Percentiles rank a stretch among this genome's conserved stretches.
phyloP scores from a whole-genome alignment of 2,888 invertebrate genomes.

The Cantharis rustica region DNA sequence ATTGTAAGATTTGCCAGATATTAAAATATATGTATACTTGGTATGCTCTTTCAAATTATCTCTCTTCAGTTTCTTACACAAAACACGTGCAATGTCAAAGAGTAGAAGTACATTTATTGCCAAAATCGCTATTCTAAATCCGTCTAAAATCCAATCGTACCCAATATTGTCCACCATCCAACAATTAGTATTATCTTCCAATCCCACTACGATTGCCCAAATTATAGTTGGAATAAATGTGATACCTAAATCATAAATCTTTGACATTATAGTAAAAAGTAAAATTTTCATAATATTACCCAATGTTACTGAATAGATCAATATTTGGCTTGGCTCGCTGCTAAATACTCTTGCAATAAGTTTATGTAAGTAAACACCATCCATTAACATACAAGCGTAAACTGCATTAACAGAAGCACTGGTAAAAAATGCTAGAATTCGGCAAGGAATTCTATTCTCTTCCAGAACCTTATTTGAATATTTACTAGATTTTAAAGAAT shows the following conservation, averaged over 20 bases:
- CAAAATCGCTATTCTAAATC: constrained; percentile 63
- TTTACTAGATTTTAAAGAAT: constrained; percentile 58
- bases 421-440: constrained; percentile 61
- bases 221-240: constrained; percentile 60
- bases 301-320: constrained; percentile 57
- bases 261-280: not conserved
- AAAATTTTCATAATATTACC: constrained; percentile 49
- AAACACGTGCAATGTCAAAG: constrained; percentile 67
- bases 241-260: constrained; percentile 46
- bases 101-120: constrained; percentile 64
- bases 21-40: constrained; percentile 27
- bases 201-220: constrained; percentile 62
- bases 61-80: constrained; percentile 66
- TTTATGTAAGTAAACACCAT: constrained; percentile 69
- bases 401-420: constrained; percentile 63
- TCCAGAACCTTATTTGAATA: constrained; percentile 58
- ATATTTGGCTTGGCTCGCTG: constrained; percentile 59
- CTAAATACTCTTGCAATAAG: constrained; percentile 68
- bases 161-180: constrained; percentile 64
- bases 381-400: constrained; percentile 72
- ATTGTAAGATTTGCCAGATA: constrained; percentile 18
- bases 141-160: constrained; percentile 67
- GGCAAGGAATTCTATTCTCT: constrained; percentile 60
- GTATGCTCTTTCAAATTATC: not conserved
- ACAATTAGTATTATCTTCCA: constrained; percentile 61